A percentile compares a stretch with the other conserved stretches of the same genome.
phyloP scores from a whole-genome alignment of 30 jellyfish, hydroid and myxozoan genomes.

The Cassiopea xamachana region DNA sequence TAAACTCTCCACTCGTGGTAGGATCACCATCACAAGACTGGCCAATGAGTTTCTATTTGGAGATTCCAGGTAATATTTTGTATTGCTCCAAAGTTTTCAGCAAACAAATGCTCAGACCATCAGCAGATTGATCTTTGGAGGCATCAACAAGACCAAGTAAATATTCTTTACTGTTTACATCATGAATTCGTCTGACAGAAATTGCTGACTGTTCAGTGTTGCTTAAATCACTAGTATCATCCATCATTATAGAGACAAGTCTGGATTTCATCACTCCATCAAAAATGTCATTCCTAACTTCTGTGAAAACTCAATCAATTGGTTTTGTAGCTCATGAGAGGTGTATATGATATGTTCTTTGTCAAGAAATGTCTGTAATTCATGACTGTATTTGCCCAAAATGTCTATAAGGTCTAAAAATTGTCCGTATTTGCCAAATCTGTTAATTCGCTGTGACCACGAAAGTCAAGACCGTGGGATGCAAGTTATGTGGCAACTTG shows the following conservation, averaged over 20 bases:
- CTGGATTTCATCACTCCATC: slow-evolving; percentile 27
- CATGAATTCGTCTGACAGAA: slow-evolving; percentile 46
- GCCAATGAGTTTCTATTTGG: slow-evolving; percentile 22
- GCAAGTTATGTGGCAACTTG: slow-evolving; percentile 37
- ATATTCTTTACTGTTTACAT: slow-evolving; percentile 39
- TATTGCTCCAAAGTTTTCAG: slow-evolving; percentile 10
- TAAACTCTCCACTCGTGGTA: slow-evolving; percentile 42
- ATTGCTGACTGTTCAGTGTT: slow-evolving; percentile 49
- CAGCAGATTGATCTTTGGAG: slow-evolving; percentile 59
- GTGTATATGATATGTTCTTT: slow-evolving; percentile 57
- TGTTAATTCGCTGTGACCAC: background rate
- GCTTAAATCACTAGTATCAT: slow-evolving; percentile 40
- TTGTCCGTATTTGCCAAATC: slow-evolving; percentile 49
- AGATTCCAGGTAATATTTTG: slow-evolving; percentile 12
- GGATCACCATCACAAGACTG: slow-evolving; percentile 65
- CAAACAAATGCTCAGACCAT: slow-evolving; percentile 28
- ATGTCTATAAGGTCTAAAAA: slow-evolving; percentile 46
- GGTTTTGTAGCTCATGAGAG: slow-evolving; percentile 10
- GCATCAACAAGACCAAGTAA: slow-evolving; percentile 40
- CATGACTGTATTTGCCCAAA: slow-evolving; percentile 55
- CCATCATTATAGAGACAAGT: slow-evolving; percentile 59
- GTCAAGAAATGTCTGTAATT: slow-evolving; percentile 46
- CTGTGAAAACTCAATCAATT: too few species aligned
- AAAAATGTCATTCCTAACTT: slow-evolving; percentile 20
- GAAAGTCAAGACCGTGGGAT: slow-evolving; percentile 70